Base-by-base conservation (phyloP, 2,113 vertebrate species). In the Theristicus caerulescens region DNA sequence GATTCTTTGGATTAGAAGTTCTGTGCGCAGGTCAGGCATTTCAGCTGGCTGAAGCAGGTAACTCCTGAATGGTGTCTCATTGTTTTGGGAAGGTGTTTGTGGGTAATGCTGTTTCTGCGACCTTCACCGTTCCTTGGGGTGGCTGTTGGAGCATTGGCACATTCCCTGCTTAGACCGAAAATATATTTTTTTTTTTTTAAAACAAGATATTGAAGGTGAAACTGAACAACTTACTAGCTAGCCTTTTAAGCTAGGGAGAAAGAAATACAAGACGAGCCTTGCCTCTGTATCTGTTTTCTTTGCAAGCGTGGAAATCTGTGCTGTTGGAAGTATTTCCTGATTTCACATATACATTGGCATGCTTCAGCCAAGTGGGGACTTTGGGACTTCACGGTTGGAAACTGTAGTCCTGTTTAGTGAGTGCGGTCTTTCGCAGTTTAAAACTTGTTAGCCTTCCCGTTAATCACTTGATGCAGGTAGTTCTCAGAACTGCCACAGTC, bases 1-100 rank as follows among this genome's bases (percentile, higher is more conserved):
- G 21, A 71, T 91, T 46, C 38, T 71, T n/a, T 52, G 55, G 21
- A 7, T 71, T 70, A 34, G 51, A 40, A 82, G 44, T 34, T 90
- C 20, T 58, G 36, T 38, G 46, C 0, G 1, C 5, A 10, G 26
- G 10, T 18, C 49, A 34, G 44, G 46, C 18, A 9, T 66, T 88
- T 71, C 24, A 24, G 18, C 40, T 82, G 88, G 25, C 51, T 80
- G 66, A 22, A 76, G 36, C 32, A 47, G 52, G 13, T 52, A 13
- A 17, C n/a, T 46, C 12, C 62, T 66, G 19, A 54, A 16, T 0
- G 13, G 21, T 29, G 46, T 38, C 52, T 61, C 3, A 0, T 12
- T 17, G 4, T 70, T 84, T 51, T 52, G 79, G 51, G 54, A 38
- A 11, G 9, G 57, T 67, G 6, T 65, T 7, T 42, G 61, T 44